Conservation (phyloP, 2,113 vertebrate species). For the Danionella cerebrum region DNA sequence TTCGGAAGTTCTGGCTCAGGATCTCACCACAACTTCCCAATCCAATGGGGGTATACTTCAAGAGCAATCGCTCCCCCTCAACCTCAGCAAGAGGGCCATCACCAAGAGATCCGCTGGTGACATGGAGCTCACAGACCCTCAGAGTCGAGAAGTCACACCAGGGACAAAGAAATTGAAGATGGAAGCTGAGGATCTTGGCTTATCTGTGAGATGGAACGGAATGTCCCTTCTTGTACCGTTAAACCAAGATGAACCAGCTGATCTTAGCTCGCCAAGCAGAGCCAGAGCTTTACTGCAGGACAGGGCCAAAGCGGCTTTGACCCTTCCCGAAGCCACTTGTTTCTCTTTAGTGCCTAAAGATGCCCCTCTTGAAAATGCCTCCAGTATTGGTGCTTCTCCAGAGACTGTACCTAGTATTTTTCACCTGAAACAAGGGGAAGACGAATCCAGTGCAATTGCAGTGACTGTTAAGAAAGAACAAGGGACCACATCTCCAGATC, state of each 20-base stretch:
- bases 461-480: conserved; percentile 15
- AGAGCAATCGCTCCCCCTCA: conserved; percentile 65
- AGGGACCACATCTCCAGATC: neutral
- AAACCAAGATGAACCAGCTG: conserved; percentile 64
- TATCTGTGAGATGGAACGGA: conserved; percentile 19
- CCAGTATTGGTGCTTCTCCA: conserved; percentile 4
- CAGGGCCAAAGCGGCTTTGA: neutral
- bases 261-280: conserved; percentile 66
- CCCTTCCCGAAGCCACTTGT: conserved; percentile 49
- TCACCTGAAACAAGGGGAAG: conserved; percentile 14
- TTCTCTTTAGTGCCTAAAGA: neutral
- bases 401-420: neutral
- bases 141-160: conserved; percentile 6
- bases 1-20: conserved; percentile 65
- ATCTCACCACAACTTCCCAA: conserved; percentile 51
- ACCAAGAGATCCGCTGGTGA: conserved; percentile 47
- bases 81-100: conserved; percentile 61
- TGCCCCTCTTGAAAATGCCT: neutral
- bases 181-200: neutral
- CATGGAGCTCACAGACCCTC: conserved; percentile 6
- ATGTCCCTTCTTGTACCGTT: conserved; percentile 11
- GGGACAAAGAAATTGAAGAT: conserved; percentile 38
- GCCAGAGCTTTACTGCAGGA: conserved; percentile 59
- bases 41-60: conserved; percentile 42
- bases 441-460: neutral